Percentiles rank a stretch among this genome's conserved stretches.
phyloP scores from a whole-genome alignment of 2,797 vertebrate species.

The Argyrosomus regius region DNA sequence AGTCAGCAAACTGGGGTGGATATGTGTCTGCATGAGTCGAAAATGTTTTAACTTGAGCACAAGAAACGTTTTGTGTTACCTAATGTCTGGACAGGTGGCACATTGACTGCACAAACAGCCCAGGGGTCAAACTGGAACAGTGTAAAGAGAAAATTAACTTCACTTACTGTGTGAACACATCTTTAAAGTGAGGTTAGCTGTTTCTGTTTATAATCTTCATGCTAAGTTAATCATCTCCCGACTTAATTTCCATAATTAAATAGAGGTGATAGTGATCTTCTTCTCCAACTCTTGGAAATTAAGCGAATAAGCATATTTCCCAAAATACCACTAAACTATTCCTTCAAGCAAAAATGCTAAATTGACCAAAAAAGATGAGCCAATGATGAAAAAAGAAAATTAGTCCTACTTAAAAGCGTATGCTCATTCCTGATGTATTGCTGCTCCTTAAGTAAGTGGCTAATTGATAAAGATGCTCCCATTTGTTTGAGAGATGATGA shows the following conservation, averaged over 20 bases:
- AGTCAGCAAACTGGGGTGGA: background rate
- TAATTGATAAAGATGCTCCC: constrained; percentile 12
- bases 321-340: background rate
- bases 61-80: background rate
- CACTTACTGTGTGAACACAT: background rate
- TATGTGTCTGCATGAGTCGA: background rate
- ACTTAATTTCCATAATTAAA: background rate
- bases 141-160: background rate
- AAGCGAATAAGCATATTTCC: background rate
- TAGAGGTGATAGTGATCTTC: background rate
- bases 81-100: background rate
- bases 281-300: background rate
- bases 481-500: constrained; percentile 37
- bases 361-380: background rate
- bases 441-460: background rate
- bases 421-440: constrained; percentile 1
- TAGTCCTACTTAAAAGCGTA: background rate
- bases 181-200: background rate
- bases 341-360: background rate
- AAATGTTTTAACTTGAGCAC: background rate
- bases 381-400: background rate
- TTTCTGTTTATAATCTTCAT: background rate
- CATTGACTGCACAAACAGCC: background rate
- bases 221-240: background rate
- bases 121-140: background rate